Evolutionary conservation across 2,888 invertebrate genomes (phyloP).

Genomic region (Gastrophysa polygoni): DNA sequence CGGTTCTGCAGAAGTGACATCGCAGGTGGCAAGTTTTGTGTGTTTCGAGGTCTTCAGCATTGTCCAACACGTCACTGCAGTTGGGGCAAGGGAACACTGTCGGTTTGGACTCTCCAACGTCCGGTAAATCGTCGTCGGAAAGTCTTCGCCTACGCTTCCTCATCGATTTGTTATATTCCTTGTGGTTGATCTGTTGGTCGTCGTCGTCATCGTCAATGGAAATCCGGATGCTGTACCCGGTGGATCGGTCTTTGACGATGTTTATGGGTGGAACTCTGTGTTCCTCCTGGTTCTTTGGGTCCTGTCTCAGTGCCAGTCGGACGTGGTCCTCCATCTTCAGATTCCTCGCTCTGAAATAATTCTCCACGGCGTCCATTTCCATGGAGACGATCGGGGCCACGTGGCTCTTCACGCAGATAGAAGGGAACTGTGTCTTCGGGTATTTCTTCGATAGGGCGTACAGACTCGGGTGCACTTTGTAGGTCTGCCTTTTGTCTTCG

Average conservation of each 20-base stretch:
- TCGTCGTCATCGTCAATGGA: not conserved
- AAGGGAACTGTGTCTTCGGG: slow-evolving; percentile 36
- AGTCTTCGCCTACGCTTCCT: not conserved
- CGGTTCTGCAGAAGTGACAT: slow-evolving; percentile 39
- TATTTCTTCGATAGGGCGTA: slow-evolving; percentile 24
- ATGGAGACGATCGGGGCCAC: slow-evolving; percentile 36
- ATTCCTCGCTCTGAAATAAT: slow-evolving; percentile 30
- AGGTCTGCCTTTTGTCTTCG: not conserved
- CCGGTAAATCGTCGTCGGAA: not conserved
- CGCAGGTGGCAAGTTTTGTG: slow-evolving; percentile 36
- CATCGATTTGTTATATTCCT: not conserved
- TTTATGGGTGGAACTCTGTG: not conserved
- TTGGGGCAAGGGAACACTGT: slow-evolving; percentile 33
- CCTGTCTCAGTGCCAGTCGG: slow-evolving; percentile 11
- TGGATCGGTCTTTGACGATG: not conserved
- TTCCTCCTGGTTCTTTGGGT: slow-evolving; percentile 28
- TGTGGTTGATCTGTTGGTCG: not conserved
- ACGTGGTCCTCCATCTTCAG: slow-evolving; percentile 17
- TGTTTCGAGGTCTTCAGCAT: slow-evolving; percentile 29
- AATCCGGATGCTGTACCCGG: not conserved
- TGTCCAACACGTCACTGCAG: slow-evolving; percentile 35
- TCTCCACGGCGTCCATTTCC: slow-evolving; percentile 38
- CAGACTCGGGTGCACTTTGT: slow-evolving; percentile 34
- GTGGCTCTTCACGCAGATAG: slow-evolving; percentile 27
- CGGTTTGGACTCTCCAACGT: slow-evolving; percentile 6